A percentile compares a stretch with the other conserved stretches of the same genome.
These are phyloP conservation scores for Netelia fuscicornis DNA, from an alignment of 2,888 invertebrate genomes.

Conservation along the genomic window DNA sequence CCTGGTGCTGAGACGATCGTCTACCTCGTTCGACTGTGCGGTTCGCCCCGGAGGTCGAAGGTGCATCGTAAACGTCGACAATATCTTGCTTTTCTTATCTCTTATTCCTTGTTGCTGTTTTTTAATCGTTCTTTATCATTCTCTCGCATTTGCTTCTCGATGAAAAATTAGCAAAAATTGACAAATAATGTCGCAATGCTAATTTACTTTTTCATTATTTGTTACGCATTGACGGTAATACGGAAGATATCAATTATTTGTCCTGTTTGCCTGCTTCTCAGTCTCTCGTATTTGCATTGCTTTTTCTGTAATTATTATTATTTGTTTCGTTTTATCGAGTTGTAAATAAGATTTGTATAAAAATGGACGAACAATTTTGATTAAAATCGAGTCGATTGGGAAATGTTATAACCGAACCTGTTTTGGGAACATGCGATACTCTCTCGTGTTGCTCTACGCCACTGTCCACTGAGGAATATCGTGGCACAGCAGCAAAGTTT, in stretches of 20 bases:
- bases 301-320: not conserved
- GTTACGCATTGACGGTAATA: too few relatives aligned
- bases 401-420: not conserved
- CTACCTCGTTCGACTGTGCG: not conserved
- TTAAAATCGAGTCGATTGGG: not conserved
- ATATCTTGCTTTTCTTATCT: slow-evolving; percentile 9
- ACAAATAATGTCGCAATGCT: too few relatives aligned
- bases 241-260: too few relatives aligned
- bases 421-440: not conserved
- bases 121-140: not conserved
- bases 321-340: not conserved
- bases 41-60: slow-evolving; percentile 30
- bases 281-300: too few relatives aligned
- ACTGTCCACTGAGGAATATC: slow-evolving; percentile 44
- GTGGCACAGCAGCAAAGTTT: slow-evolving; percentile 58
- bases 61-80: slow-evolving; percentile 10
- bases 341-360: not conserved
- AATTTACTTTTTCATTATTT: too few relatives aligned
- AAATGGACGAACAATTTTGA: not conserved
- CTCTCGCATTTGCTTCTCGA: not conserved
- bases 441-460: slow-evolving; percentile 52
- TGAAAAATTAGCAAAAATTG: not conserved
- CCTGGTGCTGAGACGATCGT: slow-evolving; percentile 1
- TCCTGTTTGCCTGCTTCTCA: too few relatives aligned
- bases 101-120: not conserved